Base-by-base conservation (phyloP, 2,888 invertebrate genomes). In the Patella ulyssiponensis region DNA sequence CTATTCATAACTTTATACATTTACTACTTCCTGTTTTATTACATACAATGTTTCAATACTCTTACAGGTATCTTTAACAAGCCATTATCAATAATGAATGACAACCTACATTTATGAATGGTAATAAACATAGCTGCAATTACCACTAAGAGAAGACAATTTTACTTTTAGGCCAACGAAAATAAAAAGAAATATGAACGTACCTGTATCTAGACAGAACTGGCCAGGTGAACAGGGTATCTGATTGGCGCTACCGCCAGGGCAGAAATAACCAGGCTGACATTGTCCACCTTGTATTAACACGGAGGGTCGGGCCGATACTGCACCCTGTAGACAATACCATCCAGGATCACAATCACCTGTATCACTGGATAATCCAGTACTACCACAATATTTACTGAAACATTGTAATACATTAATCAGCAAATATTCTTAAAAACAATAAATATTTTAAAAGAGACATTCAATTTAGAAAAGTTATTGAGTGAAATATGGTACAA, bases 271-370 rank as follows among this genome's bases (percentile, higher is more conserved):
- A 12, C 89, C 89, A 0, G 85, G 84, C 12, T 79, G 73, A 78
- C 89, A 89, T 73, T 83, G 81, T 1, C 88, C 88, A 27, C 89
- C 89, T 76, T 87, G 85, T 3, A 78, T 73, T 1, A 74, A 70
- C 3, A 73, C 83, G 11, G 79, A 72, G 1, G 89, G 89, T 74
- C 85, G 84, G 51, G 89, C 85, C 3, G 81, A 71, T 7, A 75
- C 79, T 14, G 90, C 83, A 0, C 85, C 87, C 7, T 81, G 83
- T 4, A 81, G 85, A 80, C 91, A 91, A 81, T 88, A 90, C 88
- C 89, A 90, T 4, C 91, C 91, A 11, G 86, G 83, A 75, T 87
- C 86, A 85, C 91, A 91, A n/a, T 78, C 75, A 9, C 86, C 90
- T 5, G 87, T 88, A 3, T 90, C 89, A 3, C n/a, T 51, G 20